Base-by-base conservation (phyloP, 2,797 vertebrate species). In the Tragelaphus eurycerus region DNA sequence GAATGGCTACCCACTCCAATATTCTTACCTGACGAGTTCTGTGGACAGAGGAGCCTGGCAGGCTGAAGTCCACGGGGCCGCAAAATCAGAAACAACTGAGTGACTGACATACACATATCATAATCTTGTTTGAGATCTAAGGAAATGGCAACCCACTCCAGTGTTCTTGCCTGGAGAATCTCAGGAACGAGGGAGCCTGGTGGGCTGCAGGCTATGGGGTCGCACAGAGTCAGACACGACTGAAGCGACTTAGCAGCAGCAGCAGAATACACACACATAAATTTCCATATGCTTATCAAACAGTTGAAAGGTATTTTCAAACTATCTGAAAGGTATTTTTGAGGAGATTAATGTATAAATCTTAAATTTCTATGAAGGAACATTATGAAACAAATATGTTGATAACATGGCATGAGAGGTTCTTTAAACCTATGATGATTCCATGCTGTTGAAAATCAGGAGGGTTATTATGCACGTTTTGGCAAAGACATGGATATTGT, bases 381-480 rank as follows among this genome's bases (percentile, higher is more conserved):
- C 23, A 38, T 82, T 82, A 57, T 23, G 31, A 67, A 89, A 81
- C 43, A 86, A 93, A 34, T 19, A 76, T 23, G 11, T 86, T 91
- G 59, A 82, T 87, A 67, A 76, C 8, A 23, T 86, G 71, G 3
- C 6, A 91, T 78, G 81, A 96, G 38, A 93, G 4, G 2, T 89
- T 92, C 38, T 64, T 86, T 78, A 87, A 84, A 52, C 31, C 64
- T 90, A 21, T 67, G 46, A 90, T 87, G 43, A 94, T 50, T 86
- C 25, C 34, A 87, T 79, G n/a, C 34, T 97, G 31, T 62, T 97
- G 57, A 94, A 95, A 90, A 92, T 17, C 21, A 25, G 48, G 11
- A 84, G n/a, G 38, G 48, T 79, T 31, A 93, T 90, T 90, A 90
- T 11, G 21, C 11, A 71, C 2, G 7, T 76, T 87, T 87, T 90